Percentiles rank a stretch among this genome's conserved stretches.
These are phyloP conservation scores for Colinus virginianus DNA, from an alignment of 2,113 vertebrate genomes.

Conservation along the genomic window DNA sequence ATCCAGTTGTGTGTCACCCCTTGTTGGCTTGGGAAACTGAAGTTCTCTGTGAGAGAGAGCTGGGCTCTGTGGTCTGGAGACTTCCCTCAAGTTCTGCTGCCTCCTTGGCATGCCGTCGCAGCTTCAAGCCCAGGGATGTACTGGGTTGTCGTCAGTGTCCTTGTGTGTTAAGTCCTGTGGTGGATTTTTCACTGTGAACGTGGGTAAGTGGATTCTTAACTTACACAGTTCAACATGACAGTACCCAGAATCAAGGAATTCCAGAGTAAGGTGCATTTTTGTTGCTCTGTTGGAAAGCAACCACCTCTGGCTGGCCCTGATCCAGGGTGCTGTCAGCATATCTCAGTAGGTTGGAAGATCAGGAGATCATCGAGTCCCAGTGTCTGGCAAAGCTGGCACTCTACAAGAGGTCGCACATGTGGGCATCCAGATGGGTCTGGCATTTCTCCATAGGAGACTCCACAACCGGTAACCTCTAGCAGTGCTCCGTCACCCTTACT, in stretches of 20 bases:
- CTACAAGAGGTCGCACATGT: no score
- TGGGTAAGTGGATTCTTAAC: background rate
- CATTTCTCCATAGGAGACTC: no score
- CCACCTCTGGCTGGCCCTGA: background rate
- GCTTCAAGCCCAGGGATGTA: background rate
- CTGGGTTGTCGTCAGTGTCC: background rate
- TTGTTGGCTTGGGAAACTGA: background rate
- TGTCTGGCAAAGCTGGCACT: no score
- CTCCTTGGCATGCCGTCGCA: background rate
- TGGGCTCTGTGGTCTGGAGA: background rate
- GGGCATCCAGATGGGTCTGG: no score
- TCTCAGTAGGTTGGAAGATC: no score
- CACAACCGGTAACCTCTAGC: no score
- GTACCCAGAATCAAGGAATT: background rate
- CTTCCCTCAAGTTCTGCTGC: background rate
- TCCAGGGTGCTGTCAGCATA: background rate
- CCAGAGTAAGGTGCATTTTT: background rate
- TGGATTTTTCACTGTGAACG: background rate
- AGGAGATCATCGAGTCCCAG: no score
- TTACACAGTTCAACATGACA: rapidly evolving
- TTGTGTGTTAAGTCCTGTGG: background rate
- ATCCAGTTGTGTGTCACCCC: background rate
- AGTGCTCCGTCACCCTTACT: no score
- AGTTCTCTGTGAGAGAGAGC: background rate
- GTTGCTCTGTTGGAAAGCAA: background rate